Evolutionary conservation across 1,140 invertebrate genomes (phyloP), one percentile per base, ranked within the genome.

Genomic region (Aphelinus certus): DNA sequence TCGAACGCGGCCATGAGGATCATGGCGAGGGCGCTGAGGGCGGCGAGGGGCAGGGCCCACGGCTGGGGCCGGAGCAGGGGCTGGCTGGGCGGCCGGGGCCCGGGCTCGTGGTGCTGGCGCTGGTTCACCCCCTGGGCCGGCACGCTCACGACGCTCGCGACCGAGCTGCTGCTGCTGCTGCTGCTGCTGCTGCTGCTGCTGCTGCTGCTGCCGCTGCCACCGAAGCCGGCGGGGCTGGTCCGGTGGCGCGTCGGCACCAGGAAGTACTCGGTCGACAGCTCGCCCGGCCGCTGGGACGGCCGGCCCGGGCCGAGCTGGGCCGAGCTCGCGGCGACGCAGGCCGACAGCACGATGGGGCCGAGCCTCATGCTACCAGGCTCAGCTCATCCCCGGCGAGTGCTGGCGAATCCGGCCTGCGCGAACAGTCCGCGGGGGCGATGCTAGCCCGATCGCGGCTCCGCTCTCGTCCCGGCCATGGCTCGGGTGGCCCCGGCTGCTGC

Each of bases 21-120:
- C 90, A 97, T 94, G 63, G 94, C 93, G 43, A 94, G 89, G 7
- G 92, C 92, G 61, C 95, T 92, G 56, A 96, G 88, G 3, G 93
- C 92, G 10, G 96, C 88, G 42, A 97, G 90, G 0, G 95, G 95
- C 76, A 96, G 91, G 3, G 95, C 95, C 96, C 96, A 97, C 1
- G 93, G 90, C 82, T 95, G 93, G 76, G 91, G 89, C 70, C 93
- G 87, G 53, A 95, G 89, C 9, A 91, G 83, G 7, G 74, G 83
- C 71, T 78, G 77, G 49, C 60, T 74, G 64, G 76, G 1, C 56
- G 71, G 60, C 68, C 66, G 58, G 66, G 6, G 66, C 61, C 71
- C 76, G 75, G 49, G 78, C 49, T 65, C 78, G 64, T 79, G 79
- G 66, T 26, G 26, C 77, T 81, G 45, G 84, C 86, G 77, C 3